Evolutionary conservation across 2,113 vertebrate species (phyloP).

Genomic region (Paramisgurnus dabryanus): DNA sequence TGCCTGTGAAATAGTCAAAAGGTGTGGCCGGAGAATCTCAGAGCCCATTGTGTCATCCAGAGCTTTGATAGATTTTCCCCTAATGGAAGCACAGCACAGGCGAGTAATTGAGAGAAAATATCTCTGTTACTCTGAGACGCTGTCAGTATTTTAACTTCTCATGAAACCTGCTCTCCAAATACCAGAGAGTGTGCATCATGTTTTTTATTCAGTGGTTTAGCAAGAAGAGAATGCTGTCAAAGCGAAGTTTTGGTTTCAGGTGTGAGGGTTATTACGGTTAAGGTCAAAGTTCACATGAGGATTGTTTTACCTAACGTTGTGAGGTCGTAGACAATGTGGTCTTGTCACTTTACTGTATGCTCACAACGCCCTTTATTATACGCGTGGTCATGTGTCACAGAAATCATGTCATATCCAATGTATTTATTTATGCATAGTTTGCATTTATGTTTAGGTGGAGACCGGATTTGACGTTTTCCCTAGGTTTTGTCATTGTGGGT

Average conservation of each 20-base stretch:
- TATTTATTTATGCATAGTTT: slow-evolving; percentile 54
- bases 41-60: slow-evolving; percentile 51
- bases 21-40: slow-evolving; percentile 47
- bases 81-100: slow-evolving; percentile 20
- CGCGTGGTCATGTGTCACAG: neutral
- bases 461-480: slow-evolving; percentile 62
- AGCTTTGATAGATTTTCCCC: slow-evolving; percentile 49
- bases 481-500: slow-evolving; percentile 68
- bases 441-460: slow-evolving; percentile 57
- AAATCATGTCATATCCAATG: slow-evolving; percentile 28
- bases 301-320: slow-evolving; percentile 1
- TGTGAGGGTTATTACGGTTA: neutral
- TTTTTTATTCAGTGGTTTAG: slow-evolving; percentile 22
- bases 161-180: slow-evolving; percentile 47
- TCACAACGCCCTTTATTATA: neutral
- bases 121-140: neutral
- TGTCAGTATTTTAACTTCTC: slow-evolving; percentile 34
- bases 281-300: slow-evolving; percentile 18
- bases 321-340: neutral
- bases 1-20: slow-evolving; percentile 35
- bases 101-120: slow-evolving; percentile 30
- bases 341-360: neutral
- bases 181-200: slow-evolving; percentile 44
- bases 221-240: neutral
- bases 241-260: neutral